These are phyloP conservation scores for Allygus modestus DNA, from an alignment of 2,888 invertebrate genomes.

Conservation along the genomic window DNA sequence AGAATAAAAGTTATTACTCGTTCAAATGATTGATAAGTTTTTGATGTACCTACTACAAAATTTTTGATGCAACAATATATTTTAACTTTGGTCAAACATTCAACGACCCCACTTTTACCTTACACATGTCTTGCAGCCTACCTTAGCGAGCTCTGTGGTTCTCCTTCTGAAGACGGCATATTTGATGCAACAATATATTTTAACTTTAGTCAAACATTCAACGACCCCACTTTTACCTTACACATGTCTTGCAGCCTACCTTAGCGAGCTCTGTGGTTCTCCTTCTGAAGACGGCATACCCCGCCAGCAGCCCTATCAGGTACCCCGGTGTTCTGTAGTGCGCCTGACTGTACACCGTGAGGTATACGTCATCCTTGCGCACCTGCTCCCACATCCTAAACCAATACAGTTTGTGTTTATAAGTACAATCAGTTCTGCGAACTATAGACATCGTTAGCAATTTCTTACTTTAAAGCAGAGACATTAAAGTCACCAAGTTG, in stretches of 20 bases:
- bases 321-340: constrained; percentile 80
- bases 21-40: no score
- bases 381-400: constrained; percentile 77
- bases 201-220: no score
- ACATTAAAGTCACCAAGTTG: no score
- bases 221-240: no score
- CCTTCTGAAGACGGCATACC: constrained; percentile 74
- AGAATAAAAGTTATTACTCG: no score
- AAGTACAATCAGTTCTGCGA: constrained; percentile 47
- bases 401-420: no score
- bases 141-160: constrained; percentile 20
- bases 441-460: constrained; percentile 62
- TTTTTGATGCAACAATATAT: no score
- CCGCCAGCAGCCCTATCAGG: constrained; percentile 78
- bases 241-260: not conserved
- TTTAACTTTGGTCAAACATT: no score
- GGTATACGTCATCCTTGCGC: constrained; percentile 77
- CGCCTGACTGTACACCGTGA: constrained; percentile 79
- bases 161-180: constrained; percentile 74
- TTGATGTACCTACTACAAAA: no score
- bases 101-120: no score
- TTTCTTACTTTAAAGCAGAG: no score
- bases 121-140: not conserved
- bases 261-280: constrained; percentile 43
- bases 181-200: no score